Conservation (phyloP, 2,797 vertebrate genomes). For the Steatocranus sp. region DNA sequence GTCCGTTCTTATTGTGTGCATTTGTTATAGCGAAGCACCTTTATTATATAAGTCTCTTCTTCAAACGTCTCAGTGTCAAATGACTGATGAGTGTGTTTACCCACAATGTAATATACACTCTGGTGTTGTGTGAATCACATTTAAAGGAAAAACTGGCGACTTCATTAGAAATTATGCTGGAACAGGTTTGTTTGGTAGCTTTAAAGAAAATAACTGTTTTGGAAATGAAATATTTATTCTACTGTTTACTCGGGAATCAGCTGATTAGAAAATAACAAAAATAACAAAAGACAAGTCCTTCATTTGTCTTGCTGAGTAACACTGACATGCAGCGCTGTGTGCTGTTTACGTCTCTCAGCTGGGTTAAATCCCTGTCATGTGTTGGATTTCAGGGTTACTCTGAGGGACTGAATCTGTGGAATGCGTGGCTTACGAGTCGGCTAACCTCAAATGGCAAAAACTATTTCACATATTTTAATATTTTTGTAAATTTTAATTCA, state of each 20-base stretch:
- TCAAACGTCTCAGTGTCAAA: background rate
- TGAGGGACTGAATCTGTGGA: slow-evolving; percentile 9
- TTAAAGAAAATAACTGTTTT: background rate
- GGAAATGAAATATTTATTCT: background rate
- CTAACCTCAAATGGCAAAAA: background rate
- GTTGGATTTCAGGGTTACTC: background rate
- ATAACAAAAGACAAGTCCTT: background rate
- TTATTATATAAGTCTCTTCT: background rate
- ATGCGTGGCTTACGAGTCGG: background rate
- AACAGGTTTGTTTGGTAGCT: background rate
- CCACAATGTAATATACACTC: background rate
- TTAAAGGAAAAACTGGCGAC: background rate
- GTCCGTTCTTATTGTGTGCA: background rate
- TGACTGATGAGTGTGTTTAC: background rate
- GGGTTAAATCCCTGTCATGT: slow-evolving; percentile 34
- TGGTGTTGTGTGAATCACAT: background rate
- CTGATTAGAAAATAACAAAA: background rate
- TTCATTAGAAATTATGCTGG: background rate
- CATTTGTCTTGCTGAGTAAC: background rate
- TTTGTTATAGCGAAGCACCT: background rate
- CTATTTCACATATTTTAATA: background rate
- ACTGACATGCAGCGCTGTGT: background rate
- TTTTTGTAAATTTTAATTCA: background rate
- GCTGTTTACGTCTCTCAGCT: background rate
- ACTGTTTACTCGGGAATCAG: background rate